These are phyloP conservation scores for Terrapene triunguis DNA, from an alignment of 2,113 vertebrate genomes.

Conservation along the genomic window DNA sequence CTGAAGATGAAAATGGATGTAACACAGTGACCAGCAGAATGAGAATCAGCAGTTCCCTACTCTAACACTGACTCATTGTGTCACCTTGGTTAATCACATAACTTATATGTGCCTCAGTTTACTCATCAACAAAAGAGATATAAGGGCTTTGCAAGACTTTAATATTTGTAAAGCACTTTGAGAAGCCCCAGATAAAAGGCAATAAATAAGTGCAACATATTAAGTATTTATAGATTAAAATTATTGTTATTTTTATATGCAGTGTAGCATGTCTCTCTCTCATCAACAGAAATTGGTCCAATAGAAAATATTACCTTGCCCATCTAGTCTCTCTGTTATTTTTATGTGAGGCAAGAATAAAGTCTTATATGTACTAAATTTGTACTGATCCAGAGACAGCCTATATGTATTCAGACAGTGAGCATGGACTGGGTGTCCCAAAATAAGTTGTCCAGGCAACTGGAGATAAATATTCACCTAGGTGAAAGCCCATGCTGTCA, in stretches of 20 bases:
- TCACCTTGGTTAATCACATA: rapidly evolving
- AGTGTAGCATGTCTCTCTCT: background rate
- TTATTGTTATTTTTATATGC: background rate
- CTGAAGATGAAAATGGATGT: background rate
- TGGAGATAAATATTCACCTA: background rate
- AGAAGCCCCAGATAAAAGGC: background rate
- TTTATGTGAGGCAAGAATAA: background rate
- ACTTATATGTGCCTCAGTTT: background rate
- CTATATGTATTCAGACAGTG: background rate
- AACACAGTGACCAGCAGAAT: background rate
- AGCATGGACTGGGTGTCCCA: background rate
- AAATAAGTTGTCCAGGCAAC: background rate
- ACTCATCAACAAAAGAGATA: background rate
- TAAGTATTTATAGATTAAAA: background rate
- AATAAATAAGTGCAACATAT: background rate
- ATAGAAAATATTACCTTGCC: background rate
- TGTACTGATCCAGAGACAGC: background rate
- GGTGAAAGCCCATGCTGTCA: background rate
- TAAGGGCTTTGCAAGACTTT: background rate
- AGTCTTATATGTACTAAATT: background rate
- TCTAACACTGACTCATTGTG: background rate
- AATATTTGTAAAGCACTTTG: background rate
- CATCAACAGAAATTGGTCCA: background rate
- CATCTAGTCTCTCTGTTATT: background rate
- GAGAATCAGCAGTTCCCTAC: background rate